Base-by-base conservation (phyloP, 1,140 invertebrate genomes). In the Phthorimaea operculella region DNA sequence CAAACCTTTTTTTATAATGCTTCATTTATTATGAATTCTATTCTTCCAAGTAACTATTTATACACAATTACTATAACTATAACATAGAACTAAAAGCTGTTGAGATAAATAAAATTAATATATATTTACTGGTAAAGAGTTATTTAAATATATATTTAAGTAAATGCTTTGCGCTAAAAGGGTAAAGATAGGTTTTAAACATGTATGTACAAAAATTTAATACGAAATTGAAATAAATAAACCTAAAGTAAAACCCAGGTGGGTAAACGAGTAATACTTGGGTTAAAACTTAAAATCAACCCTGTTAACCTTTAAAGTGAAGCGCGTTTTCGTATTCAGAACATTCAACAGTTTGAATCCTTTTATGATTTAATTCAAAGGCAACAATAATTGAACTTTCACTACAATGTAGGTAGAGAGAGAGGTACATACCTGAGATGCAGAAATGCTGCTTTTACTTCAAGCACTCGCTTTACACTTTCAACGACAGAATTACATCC, bases 71-170 rank as follows among this genome's bases (percentile, higher is more conserved):
- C n/a, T 12, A 39, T 39, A 10, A 39, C 36, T 39, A 39, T 39
- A 39, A 39, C 36, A 39, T 39, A 39, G n/a, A 82, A 72, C 66
- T 75, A 74, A 74, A 69, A 69, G 58, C 59, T 73, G 70, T 76
- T 79, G 77, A 70, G 70, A 80, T 78, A 79, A 79, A 80, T 79
- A 79, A 83, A 76, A 79, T 78, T 70, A 75, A 39, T 28, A 28
- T 28, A 75, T 72, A 68, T 68, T 73, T 69, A 70, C 58, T 76
- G 66, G 70, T 66, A 76, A 71, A 72, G 68, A 66, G 62, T 59
- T 65, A 68, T 57, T 59, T 74, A 69, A 69, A 72, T 68, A 70
- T 69, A 69, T 69, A 63, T 61, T 60, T 69, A 59, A 61, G 58
- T 64, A 72, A 75, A 74, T 72, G 74, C 67, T 67, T 67, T 57